Percentiles rank a stretch among this genome's conserved stretches.
Evolutionary conservation across 2,113 vertebrate genomes (phyloP).

Genomic region (Cinclus cinclus): DNA sequence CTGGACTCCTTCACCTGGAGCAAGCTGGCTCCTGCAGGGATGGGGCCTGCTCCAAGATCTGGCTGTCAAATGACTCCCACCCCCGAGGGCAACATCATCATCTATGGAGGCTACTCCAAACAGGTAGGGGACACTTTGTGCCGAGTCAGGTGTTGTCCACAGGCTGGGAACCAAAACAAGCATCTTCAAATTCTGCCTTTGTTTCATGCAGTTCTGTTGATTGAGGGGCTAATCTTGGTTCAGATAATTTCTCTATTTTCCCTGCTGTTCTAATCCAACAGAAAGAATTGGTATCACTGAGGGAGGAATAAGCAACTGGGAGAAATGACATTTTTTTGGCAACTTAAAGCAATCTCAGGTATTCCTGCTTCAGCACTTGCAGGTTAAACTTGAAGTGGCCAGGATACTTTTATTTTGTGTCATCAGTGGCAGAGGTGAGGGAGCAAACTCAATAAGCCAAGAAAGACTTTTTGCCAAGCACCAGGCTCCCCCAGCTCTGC

Average conservation of each 20-base stretch:
- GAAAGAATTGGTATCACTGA: neutral
- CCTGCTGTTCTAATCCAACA: neutral
- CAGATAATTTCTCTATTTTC: neutral
- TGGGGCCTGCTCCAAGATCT: slow-evolving; percentile 82
- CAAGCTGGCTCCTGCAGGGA: slow-evolving; percentile 79
- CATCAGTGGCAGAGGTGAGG: neutral
- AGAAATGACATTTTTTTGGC: neutral
- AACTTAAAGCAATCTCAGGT: neutral
- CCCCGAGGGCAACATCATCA: slow-evolving; percentile 78
- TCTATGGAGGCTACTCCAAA: slow-evolving; percentile 97
- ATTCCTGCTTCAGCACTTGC: neutral
- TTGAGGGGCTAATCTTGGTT: neutral
- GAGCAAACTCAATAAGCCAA: neutral
- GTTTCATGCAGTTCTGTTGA: neutral
- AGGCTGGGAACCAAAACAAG: neutral
- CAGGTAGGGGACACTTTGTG: slow-evolving; percentile 68
- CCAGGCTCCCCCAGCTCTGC: neutral
- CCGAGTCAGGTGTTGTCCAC: neutral
- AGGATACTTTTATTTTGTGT: neutral
- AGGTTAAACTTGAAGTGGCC: neutral
- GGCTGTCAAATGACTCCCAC: slow-evolving; percentile 87
- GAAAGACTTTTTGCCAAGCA: neutral
- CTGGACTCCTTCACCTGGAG: slow-evolving; percentile 90
- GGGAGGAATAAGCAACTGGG: neutral
- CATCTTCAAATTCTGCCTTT: neutral